phyloP scores from a whole-genome alignment of 2,113 vertebrate genomes.

The Macquaria australasica region DNA sequence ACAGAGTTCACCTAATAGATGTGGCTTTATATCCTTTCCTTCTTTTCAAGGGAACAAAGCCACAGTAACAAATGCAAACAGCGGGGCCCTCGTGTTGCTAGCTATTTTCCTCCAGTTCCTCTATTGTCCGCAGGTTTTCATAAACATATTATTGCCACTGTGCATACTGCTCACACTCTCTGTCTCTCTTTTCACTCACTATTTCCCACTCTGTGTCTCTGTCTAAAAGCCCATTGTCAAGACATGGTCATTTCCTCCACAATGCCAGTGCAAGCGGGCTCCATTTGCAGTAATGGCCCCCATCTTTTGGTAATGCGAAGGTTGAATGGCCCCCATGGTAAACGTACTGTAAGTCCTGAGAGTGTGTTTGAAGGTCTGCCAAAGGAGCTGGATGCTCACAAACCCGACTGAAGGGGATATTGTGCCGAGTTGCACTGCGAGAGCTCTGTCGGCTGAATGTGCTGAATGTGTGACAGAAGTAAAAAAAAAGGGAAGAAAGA shows the following conservation, averaged over 20 bases:
- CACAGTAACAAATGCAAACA: constrained; percentile 75
- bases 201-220: constrained; percentile 35
- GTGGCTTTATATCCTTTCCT: constrained; percentile 75
- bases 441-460: constrained; percentile 24
- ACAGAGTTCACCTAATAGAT: constrained; percentile 83
- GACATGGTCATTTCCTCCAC: constrained; percentile 75
- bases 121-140: constrained; percentile 79
- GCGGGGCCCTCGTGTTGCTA: constrained; percentile 59
- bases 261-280: constrained; percentile 70
- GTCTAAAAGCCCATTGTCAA: constrained; percentile 77
- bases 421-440: constrained; percentile 33
- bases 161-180: constrained; percentile 56
- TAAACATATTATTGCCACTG: constrained; percentile 73
- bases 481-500: constrained; percentile 4
- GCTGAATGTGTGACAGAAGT: constrained; percentile 4
- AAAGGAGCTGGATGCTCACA: constrained; percentile 42
- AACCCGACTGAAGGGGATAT: constrained; percentile 35
- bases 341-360: constrained; percentile 69
- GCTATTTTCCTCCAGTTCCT: constrained; percentile 68
- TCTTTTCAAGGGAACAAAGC: constrained; percentile 79
- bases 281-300: constrained; percentile 74
- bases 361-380: constrained; percentile 73
- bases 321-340: constrained; percentile 65
- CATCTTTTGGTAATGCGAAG: constrained; percentile 57
- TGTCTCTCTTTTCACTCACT: neutral